phyloP scores from a whole-genome alignment of 2,888 invertebrate species.

The Chirona hameri region DNA sequence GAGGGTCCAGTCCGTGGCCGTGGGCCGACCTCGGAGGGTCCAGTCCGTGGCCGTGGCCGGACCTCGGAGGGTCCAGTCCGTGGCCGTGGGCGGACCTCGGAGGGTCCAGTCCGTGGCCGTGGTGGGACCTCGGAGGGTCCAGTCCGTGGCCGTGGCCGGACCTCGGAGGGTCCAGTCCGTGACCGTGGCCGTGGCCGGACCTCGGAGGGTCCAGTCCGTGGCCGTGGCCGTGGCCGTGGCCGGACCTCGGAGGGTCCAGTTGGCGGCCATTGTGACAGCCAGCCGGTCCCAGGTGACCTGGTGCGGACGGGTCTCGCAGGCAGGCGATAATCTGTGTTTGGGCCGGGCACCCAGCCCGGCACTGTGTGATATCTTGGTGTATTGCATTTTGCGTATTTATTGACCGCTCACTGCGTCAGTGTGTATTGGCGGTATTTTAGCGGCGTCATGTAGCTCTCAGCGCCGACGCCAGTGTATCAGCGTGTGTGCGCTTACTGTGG shows the following conservation, averaged over 20 bases:
- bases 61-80: no score
- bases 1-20: no score
- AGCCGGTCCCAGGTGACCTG: not conserved
- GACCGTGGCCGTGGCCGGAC: no score
- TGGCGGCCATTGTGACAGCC: not conserved
- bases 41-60: no score
- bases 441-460: not conserved
- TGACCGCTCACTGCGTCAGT: not conserved
- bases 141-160: no score
- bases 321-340: no score
- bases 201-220: no score
- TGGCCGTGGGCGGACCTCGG: not conserved
- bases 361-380: not conserved
- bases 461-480: not conserved
- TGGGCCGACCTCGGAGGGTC: no score
- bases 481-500: not conserved
- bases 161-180: no score
- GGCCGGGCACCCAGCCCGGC: not conserved
- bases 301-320: no score
- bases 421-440: not conserved
- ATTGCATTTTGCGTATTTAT: not conserved
- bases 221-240: not conserved
- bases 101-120: not conserved
- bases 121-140: no score
- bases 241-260: not conserved